These are phyloP conservation scores for Rhagologus leucostigma DNA, from an alignment of 2,113 vertebrate species.

Conservation along the genomic window DNA sequence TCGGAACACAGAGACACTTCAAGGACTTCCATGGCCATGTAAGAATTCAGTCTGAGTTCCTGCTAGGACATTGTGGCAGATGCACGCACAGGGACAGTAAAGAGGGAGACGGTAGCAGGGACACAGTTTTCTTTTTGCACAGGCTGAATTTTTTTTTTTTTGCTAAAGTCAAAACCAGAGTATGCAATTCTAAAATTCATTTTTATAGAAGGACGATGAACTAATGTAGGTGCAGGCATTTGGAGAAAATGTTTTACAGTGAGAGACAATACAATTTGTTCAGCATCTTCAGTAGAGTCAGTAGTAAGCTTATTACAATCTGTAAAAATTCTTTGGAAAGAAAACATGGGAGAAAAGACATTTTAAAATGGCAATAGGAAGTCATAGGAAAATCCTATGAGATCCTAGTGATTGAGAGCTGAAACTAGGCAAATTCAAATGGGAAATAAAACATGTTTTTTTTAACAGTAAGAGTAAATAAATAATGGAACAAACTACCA, in stretches of 20 bases:
- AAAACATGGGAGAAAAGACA: not conserved
- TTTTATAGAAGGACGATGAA: not conserved
- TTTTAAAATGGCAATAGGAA: not conserved
- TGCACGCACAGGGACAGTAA: not conserved
- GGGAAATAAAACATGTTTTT: not conserved
- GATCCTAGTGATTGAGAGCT: not conserved
- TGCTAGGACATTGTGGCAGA: not conserved
- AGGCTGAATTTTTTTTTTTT: not conserved
- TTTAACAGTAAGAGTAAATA: not conserved
- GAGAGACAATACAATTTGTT: not conserved
- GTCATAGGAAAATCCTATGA: not conserved
- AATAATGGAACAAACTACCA: not conserved
- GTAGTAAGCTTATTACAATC: not conserved
- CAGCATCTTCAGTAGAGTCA: not conserved
- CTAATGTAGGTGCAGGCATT: not conserved
- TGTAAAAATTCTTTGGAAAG: not conserved
- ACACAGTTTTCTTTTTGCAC: not conserved
- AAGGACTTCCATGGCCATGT: not conserved
- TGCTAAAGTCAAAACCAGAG: not conserved
- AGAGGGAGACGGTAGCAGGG: not conserved
- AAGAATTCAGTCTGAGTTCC: not conserved
- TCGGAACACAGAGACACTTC: not conserved
- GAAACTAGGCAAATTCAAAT: not conserved
- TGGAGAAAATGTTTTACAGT: not conserved
- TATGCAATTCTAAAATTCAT: not conserved